Conservation (phyloP, 2,888 invertebrate species). For the Trisateles emortualis region DNA sequence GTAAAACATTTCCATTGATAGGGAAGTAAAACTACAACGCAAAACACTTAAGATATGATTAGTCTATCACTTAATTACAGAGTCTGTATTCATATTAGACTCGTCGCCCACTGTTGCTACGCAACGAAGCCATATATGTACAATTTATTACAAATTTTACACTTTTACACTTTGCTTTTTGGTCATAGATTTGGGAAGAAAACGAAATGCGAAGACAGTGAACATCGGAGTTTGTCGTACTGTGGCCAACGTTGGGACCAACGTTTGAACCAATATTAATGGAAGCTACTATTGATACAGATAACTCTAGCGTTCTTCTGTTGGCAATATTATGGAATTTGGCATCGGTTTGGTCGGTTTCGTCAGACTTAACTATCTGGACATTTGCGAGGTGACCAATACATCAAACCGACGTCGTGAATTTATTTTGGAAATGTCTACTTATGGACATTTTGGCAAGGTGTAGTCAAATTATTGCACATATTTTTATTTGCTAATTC, state of each 20-base stretch:
- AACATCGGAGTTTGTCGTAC: conserved; percentile 13
- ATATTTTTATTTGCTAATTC: conserved; percentile 10
- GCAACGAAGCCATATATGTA: conserved; percentile 69
- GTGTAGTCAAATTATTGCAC: conserved; percentile 23
- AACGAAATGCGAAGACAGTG: conserved; percentile 61
- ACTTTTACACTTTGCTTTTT: conserved; percentile 70
- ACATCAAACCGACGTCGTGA: conserved; percentile 18
- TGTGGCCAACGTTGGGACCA: conserved; percentile 7
- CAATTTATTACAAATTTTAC: conserved; percentile 52
- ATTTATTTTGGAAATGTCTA: conserved; percentile 7
- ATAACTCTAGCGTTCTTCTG: conserved; percentile 29
- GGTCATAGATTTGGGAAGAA: conserved; percentile 78
- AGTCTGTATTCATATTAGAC: conserved; percentile 44
- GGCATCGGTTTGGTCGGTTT: conserved; percentile 5
- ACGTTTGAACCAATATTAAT: conserved; percentile 7
- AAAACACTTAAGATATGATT: conserved; percentile 83
- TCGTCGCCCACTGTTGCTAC: conserved; percentile 62
- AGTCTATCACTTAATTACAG: conserved; percentile 74
- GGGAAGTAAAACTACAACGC: conserved; percentile 68
- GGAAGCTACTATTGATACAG: conserved; percentile 22
- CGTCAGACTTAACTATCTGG: background rate
- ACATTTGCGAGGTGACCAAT: conserved; percentile 31
- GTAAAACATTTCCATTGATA: conserved; percentile 65
- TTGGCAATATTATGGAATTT: background rate
- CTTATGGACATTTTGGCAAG: conserved; percentile 12